These are phyloP conservation scores for Meiosimyza decipiens DNA, from an alignment of 2,888 invertebrate genomes.

Conservation along the genomic window DNA sequence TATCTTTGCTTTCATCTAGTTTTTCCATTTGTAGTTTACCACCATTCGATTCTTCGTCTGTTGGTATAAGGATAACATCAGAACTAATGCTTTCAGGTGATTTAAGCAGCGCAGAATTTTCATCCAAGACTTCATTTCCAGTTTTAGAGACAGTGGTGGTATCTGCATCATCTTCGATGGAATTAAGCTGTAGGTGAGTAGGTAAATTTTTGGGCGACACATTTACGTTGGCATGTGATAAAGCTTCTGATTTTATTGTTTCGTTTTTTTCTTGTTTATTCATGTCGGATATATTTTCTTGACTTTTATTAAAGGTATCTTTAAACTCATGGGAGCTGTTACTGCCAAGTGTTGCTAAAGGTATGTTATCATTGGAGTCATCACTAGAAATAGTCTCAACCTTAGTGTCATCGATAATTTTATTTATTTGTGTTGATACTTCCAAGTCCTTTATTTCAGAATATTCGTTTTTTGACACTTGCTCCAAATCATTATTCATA, in stretches of 20 bases:
- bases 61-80: constrained; percentile 52
- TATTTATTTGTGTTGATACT: neutral
- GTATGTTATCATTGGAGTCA: constrained; percentile 64
- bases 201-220: too few relatives aligned
- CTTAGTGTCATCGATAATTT: constrained; percentile 35
- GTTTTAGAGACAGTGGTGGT: neutral
- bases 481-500: too few relatives aligned
- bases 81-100: constrained; percentile 46
- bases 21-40: constrained; percentile 30
- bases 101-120: constrained; percentile 17
- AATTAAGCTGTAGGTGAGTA: too few relatives aligned
- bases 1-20: constrained; percentile 5
- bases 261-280: too few relatives aligned
- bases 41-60: constrained; percentile 50
- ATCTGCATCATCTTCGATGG: neutral
- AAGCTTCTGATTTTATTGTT: too few relatives aligned
- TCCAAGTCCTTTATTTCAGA: too few relatives aligned
- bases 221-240: too few relatives aligned
- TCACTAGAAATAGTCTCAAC: constrained; percentile 58
- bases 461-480: too few relatives aligned
- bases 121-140: too few relatives aligned
- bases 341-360: constrained; percentile 49
- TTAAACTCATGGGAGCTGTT: constrained; percentile 52
- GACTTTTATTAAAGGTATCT: constrained; percentile 38
- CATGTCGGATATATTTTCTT: too few relatives aligned